phyloP scores from a whole-genome alignment of 2,888 invertebrate genomes.

The Apomyelois bistriatella region DNA sequence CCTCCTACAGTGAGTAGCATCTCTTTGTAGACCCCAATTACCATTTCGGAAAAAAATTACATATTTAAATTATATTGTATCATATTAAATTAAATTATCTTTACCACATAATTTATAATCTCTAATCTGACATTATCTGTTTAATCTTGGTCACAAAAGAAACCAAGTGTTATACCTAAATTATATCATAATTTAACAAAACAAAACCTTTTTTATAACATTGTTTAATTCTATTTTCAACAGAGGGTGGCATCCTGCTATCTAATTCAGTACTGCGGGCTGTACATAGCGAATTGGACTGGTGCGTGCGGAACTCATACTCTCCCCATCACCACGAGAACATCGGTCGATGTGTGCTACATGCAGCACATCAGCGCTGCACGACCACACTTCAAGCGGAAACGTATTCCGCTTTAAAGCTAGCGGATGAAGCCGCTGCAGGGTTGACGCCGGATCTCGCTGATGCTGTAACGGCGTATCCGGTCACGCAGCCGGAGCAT shows the following conservation, averaged over 20 bases:
- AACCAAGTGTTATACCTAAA: no score
- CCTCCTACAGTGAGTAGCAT: no score
- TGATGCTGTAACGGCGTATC: slow-evolving; percentile 82
- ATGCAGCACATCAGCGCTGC: slow-evolving; percentile 84
- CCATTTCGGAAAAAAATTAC: no score
- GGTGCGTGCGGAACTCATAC: slow-evolving; percentile 93
- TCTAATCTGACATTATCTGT: no score
- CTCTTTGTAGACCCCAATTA: no score
- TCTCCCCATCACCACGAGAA: slow-evolving; percentile 91
- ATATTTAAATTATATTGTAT: no score
- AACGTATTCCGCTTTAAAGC: background rate
- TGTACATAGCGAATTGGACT: slow-evolving; percentile 89
- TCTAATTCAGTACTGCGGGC: slow-evolving; percentile 92
- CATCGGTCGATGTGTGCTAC: slow-evolving; percentile 91
- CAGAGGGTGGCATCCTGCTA: slow-evolving; percentile 91
- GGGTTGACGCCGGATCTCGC: slow-evolving; percentile 51
- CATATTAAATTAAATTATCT: no score
- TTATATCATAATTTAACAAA: no score
- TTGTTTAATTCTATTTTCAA: background rate
- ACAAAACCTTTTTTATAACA: no score
- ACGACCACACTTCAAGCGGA: slow-evolving; percentile 73
- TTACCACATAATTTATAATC: no score
- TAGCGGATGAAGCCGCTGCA: background rate
- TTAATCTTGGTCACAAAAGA: background rate
- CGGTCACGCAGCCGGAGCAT: slow-evolving; percentile 80